These are phyloP conservation scores for western clawed frog (Xenopus tropicalis) DNA, from an alignment of 2,113 vertebrate genomes.

Conservation along the genomic window UCB_Xtro_10.0 CM004451.2:40043001-40043500, in stretches of 20 bases:
- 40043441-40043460: conserved; percentile 27
- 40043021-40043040: too few relatives aligned
- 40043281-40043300: conserved; percentile 27
- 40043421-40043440: conserved; percentile 22
- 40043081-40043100: too few relatives aligned
- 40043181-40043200: neutral
- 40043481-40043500: conserved; percentile 18
- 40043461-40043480: conserved; percentile 28
- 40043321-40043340: conserved; percentile 34
- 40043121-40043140: too few relatives aligned
- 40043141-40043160: too few relatives aligned
- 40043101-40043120: too few relatives aligned
- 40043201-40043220: neutral
- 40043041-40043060: too few relatives aligned
- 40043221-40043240: neutral
- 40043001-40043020: too few relatives aligned
- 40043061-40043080: too few relatives aligned
- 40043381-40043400: conserved; percentile 30
- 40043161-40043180: neutral
- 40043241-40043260: conserved; percentile 17
- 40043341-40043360: conserved; percentile 30
- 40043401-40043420: conserved; percentile 32
- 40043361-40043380: conserved; percentile 28
- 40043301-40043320: conserved; percentile 30
- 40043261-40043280: conserved; percentile 29